These are phyloP conservation scores for Mayetiola destructor DNA, from an alignment of 2,888 invertebrate genomes.

Conservation along the genomic window DNA sequence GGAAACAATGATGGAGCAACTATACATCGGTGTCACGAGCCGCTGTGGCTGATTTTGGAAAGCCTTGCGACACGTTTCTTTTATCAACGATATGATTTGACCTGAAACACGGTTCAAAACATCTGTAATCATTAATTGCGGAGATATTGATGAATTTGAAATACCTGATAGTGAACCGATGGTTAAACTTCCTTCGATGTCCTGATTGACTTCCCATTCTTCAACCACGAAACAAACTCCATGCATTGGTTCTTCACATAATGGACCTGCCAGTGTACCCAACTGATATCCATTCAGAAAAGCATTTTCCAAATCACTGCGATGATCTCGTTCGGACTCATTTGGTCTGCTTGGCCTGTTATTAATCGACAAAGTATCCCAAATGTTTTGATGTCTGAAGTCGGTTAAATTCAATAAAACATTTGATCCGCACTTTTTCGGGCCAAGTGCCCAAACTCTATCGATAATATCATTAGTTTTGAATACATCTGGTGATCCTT, in stretches of 20 bases:
- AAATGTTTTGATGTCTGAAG: conserved; percentile 47
- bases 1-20: conserved; percentile 64
- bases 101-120: conserved; percentile 38
- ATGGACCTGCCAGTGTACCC: conserved; percentile 74
- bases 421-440: conserved; percentile 78
- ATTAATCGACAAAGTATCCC: conserved; percentile 34
- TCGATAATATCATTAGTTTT: conserved; percentile 7
- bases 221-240: conserved; percentile 85
- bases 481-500: background rate
- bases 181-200: conserved; percentile 29
- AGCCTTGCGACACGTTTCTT: conserved; percentile 74
- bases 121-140: background rate
- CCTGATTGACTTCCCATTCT: conserved; percentile 53
- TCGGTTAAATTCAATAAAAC: conserved; percentile 66
- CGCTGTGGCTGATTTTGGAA: conserved; percentile 82
- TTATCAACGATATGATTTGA: conserved; percentile 81
- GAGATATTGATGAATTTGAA: background rate
- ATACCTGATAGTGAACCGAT: conserved; percentile 41
- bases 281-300: conserved; percentile 78
- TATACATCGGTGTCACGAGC: conserved; percentile 90
- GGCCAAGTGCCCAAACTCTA: conserved; percentile 83
- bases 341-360: conserved; percentile 22
- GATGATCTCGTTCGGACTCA: conserved; percentile 33
- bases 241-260: conserved; percentile 95
- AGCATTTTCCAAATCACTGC: conserved; percentile 55